A percentile compares a stretch with the other conserved stretches of the same genome.
Conservation (phyloP, 2,113 vertebrate genomes). For the Rousettus leschenaultii region DNA sequence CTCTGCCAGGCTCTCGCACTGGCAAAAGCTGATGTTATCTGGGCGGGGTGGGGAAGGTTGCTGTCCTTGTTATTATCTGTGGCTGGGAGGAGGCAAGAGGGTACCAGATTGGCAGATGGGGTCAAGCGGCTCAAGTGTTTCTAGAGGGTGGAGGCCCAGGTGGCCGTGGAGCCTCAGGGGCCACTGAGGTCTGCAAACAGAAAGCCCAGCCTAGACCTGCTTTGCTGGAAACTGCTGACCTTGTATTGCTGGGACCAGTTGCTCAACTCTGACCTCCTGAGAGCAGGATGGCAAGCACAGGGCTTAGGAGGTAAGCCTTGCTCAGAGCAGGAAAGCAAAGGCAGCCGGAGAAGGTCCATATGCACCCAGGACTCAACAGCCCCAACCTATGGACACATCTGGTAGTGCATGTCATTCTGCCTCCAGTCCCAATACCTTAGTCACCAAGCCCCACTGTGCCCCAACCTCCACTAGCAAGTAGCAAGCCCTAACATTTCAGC, state of each 20-base stretch:
- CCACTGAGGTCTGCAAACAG: background rate
- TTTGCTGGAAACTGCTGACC: background rate
- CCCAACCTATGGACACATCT: too few relatives aligned
- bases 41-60: rapidly evolving
- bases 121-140: background rate
- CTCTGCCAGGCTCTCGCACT: background rate
- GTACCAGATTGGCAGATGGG: too few relatives aligned
- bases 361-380: background rate
- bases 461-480: background rate
- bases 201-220: background rate
- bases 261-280: background rate
- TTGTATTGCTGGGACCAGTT: background rate
- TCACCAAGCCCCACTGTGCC: background rate
- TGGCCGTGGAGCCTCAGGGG: background rate
- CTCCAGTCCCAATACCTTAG: too few relatives aligned
- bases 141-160: background rate
- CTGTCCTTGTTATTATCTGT: background rate
- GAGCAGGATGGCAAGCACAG: background rate
- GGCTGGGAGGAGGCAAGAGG: background rate
- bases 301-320: background rate
- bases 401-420: background rate
- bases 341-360: too few relatives aligned
- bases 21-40: background rate
- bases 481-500: background rate
- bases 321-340: background rate